Percentiles rank a stretch among this genome's conserved stretches.
Evolutionary conservation across 2,797 vertebrate species (phyloP).

Genomic region (Enteromius treurensis): DNA sequence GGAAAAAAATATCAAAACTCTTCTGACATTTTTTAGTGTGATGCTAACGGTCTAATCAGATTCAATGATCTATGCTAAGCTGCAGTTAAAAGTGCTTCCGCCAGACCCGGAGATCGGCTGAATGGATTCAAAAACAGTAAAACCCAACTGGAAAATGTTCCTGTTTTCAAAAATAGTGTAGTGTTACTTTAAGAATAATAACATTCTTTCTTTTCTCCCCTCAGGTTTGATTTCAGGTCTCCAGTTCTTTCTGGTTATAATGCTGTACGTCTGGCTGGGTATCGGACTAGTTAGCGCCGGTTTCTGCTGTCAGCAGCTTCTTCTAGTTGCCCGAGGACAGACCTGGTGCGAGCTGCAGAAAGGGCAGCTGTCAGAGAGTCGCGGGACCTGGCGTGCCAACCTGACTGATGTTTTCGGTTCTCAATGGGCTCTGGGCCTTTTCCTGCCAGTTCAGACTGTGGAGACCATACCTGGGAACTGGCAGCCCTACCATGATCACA

Average conservation of each 20-base stretch:
- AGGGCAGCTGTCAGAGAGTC: constrained; percentile 80
- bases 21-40: too few species aligned
- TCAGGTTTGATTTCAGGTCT: constrained; percentile 90
- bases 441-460: constrained; percentile 88
- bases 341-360: constrained; percentile 91
- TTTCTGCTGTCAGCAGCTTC: constrained; percentile 96
- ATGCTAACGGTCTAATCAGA: too few species aligned
- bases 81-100: too few species aligned
- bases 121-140: too few species aligned
- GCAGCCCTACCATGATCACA: constrained; percentile 62
- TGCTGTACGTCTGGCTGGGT: constrained; percentile 98
- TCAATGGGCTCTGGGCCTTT: constrained; percentile 90
- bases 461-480: constrained; percentile 75
- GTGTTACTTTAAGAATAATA: neutral
- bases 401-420: constrained; percentile 94
- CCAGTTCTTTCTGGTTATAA: constrained; percentile 96
- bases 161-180: too few species aligned
- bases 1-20: too few species aligned
- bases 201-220: neutral
- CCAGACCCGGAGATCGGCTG: too few species aligned
- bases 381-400: constrained; percentile 85
- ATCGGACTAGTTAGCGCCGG: constrained; percentile 94
- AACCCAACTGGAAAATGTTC: too few species aligned
- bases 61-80: too few species aligned
- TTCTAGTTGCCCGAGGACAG: constrained; percentile 92